A percentile compares a stretch with the other conserved stretches of the same genome.
Conservation (phyloP, 2,888 invertebrate species). For the Netelia melanura region DNA sequence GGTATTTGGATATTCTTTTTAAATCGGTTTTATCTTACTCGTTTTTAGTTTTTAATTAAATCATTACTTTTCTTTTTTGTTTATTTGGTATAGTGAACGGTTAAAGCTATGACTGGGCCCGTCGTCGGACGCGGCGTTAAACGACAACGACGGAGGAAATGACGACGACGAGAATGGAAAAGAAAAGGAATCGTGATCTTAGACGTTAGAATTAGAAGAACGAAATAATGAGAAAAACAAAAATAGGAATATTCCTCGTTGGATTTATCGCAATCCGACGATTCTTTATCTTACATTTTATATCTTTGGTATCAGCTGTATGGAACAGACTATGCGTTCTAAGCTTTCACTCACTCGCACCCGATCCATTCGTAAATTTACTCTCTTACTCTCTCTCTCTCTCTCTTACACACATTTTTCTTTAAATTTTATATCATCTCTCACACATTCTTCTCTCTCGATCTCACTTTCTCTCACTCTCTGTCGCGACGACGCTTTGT, state of each 20-base stretch:
- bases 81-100: constrained; percentile 71
- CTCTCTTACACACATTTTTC: constrained; percentile 26
- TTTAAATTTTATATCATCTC: constrained; percentile 7
- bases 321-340: constrained; percentile 77
- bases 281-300: constrained; percentile 77
- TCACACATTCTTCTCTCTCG: constrained; percentile 11
- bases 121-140: constrained; percentile 53
- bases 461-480: neutral
- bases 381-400: neutral
- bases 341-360: constrained; percentile 62
- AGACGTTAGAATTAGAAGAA: neutral
- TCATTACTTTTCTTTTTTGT: constrained; percentile 31
- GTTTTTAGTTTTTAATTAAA: constrained; percentile 20
- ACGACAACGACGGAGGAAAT: constrained; percentile 48
- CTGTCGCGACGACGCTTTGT: constrained; percentile 3
- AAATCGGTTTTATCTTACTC: constrained; percentile 46
- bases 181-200: constrained; percentile 7
- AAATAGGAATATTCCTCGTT: constrained; percentile 60
- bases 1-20: constrained; percentile 37
- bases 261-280: constrained; percentile 34
- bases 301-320: constrained; percentile 84
- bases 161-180: constrained; percentile 39
- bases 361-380: constrained; percentile 40
- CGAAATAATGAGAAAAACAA: constrained; percentile 26
- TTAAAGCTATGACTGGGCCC: constrained; percentile 77